Conservation (phyloP, 2,113 vertebrate species). For the Phrynosoma blainvillii region DNA sequence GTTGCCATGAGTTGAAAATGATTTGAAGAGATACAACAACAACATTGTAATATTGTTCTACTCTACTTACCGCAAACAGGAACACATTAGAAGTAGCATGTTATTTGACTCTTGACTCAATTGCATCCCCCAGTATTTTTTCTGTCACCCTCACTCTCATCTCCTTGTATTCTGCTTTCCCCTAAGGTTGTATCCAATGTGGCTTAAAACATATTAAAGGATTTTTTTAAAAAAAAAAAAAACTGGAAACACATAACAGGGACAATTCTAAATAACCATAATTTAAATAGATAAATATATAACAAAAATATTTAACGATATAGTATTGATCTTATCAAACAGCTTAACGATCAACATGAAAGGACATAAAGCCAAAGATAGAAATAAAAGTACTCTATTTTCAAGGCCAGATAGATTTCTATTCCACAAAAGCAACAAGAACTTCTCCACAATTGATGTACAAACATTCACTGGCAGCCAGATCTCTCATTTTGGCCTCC, state of each 20-base stretch:
- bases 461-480: neutral
- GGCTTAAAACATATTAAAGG: neutral
- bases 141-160: neutral
- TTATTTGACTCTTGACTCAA: too few species aligned
- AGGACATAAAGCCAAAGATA: neutral
- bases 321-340: neutral
- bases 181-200: neutral
- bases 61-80: too few species aligned
- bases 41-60: too few species aligned
- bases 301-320: neutral
- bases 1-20: too few species aligned
- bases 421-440: neutral
- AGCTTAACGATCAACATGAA: neutral
- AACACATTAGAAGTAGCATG: too few species aligned
- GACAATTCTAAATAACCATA: neutral
- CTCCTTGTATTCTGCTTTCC: neutral
- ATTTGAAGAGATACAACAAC: too few species aligned
- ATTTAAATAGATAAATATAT: neutral
- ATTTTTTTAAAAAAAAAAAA: neutral
- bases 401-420: neutral
- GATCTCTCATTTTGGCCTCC: neutral
- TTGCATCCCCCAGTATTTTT: too few species aligned
- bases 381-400: neutral
- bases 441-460: neutral
- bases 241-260: neutral